phyloP scores from a whole-genome alignment of 1,140 invertebrate genomes.

The Tenebrio molitor region DNA sequence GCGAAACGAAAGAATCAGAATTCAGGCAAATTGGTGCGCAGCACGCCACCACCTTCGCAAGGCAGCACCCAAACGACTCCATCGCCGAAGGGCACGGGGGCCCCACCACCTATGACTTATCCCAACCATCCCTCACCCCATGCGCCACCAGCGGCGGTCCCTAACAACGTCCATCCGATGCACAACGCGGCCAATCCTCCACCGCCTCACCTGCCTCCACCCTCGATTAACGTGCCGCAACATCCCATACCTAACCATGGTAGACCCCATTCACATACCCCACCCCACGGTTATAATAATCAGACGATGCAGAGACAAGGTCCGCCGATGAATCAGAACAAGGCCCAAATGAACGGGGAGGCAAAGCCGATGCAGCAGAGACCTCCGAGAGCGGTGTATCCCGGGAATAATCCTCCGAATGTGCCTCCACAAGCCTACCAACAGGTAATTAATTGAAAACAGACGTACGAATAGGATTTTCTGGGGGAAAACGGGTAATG shows the following conservation, averaged over 20 bases:
- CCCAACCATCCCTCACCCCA: conserved; percentile 30
- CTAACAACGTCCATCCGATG: conserved; percentile 45
- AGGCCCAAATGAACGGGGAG: conserved; percentile 60
- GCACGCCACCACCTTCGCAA: conserved; percentile 69
- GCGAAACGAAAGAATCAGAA: conserved; percentile 79
- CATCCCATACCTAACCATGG: conserved; percentile 49
- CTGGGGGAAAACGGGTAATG: no score
- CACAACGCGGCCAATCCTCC: no score
- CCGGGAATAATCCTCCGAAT: conserved; percentile 37
- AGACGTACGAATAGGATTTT: no score
- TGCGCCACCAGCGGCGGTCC: conserved; percentile 2
- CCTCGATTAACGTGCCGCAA: conserved; percentile 27
- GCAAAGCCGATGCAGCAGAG: conserved; percentile 58
- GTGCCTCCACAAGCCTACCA: conserved; percentile 56
- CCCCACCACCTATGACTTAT: conserved; percentile 50
- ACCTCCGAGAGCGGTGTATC: conserved; percentile 53
- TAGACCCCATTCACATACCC: conserved; percentile 58
- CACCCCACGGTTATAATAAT: conserved; percentile 59
- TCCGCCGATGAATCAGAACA: conserved; percentile 43
- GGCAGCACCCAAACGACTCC: conserved; percentile 55
- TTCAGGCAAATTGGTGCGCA: conserved; percentile 70
- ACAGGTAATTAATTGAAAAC: no score
- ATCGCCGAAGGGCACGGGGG: conserved; percentile 57
- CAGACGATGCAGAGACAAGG: conserved; percentile 30
- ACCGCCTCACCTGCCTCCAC: conserved; percentile 45